Evolutionary conservation across 2,888 invertebrate genomes (phyloP).

Genomic region (Drosophila lutescens): DNA sequence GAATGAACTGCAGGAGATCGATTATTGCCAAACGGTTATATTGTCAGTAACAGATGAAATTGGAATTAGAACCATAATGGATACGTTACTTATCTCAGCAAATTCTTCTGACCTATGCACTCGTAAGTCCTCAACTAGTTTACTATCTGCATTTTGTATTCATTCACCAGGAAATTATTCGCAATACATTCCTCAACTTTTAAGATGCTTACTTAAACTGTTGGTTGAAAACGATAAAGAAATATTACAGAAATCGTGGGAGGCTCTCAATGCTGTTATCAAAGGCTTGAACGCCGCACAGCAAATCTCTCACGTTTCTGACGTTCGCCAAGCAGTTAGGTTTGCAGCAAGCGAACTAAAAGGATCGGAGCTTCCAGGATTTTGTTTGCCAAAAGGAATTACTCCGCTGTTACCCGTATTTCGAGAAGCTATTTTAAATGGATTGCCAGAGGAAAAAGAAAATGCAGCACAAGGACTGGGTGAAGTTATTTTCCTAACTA

Average conservation of each 20-base stretch:
- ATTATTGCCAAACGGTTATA: slow-evolving; percentile 96
- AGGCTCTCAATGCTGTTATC: slow-evolving; percentile 94
- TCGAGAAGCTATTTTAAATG: slow-evolving; percentile 97
- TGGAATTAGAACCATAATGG: slow-evolving; percentile 94
- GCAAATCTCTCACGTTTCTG: slow-evolving; percentile 93
- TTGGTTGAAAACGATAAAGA: slow-evolving; percentile 93
- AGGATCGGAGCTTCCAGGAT: slow-evolving; percentile 92
- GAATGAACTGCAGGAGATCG: slow-evolving; percentile 90
- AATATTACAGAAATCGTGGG: slow-evolving; percentile 94
- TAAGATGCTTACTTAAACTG: slow-evolving; percentile 93
- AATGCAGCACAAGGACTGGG: slow-evolving; percentile 96
- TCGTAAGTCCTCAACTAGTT: slow-evolving; percentile 92
- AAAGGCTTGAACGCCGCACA: slow-evolving; percentile 93
- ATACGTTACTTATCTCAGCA: slow-evolving; percentile 92
- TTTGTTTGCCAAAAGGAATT: slow-evolving; percentile 97
- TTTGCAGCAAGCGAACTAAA: slow-evolving; percentile 95
- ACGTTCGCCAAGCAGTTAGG: slow-evolving; percentile 96
- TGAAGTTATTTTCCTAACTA: slow-evolving; percentile 87
- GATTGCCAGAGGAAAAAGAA: slow-evolving; percentile 97
- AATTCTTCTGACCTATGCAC: slow-evolving; percentile 87
- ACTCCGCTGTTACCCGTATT: slow-evolving; percentile 97
- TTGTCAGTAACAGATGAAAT: slow-evolving; percentile 95
- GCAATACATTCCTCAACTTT: slow-evolving; percentile 93
- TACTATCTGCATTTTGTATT: slow-evolving; percentile 95
- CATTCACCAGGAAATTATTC: slow-evolving; percentile 94